These are phyloP conservation scores for Cossypha caffra DNA, from an alignment of 2,797 vertebrate species.

Conservation along the genomic window DNA sequence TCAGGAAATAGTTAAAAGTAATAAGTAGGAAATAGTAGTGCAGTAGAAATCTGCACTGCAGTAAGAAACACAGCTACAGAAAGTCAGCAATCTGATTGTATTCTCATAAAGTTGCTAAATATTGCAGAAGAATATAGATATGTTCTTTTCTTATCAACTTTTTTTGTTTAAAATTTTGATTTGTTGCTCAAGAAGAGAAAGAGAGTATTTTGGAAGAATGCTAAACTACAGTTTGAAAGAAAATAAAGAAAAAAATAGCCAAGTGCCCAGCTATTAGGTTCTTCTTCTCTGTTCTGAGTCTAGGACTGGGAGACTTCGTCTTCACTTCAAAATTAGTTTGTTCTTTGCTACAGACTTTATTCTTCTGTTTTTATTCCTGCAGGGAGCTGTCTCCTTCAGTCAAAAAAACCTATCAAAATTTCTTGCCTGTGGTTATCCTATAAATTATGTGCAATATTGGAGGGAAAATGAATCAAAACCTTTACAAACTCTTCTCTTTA, in stretches of 20 bases:
- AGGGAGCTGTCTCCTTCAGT: neutral
- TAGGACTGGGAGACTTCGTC: neutral
- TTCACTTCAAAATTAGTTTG: neutral
- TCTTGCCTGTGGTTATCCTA: neutral
- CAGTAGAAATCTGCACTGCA: neutral
- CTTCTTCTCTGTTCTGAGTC: neutral
- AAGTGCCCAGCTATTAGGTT: neutral
- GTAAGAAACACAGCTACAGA: neutral
- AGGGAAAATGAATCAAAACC: constrained; percentile 5
- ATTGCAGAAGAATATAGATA: neutral
- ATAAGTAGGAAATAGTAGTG: constrained; percentile 30
- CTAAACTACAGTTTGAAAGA: neutral
- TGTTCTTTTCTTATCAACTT: neutral
- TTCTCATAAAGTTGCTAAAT: neutral
- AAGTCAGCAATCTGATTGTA: neutral
- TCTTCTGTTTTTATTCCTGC: neutral
- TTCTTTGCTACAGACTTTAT: neutral
- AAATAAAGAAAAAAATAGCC: neutral
- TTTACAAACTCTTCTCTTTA: neutral
- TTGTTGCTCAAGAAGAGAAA: neutral
- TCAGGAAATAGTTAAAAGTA: constrained; percentile 49
- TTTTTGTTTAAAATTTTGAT: neutral
- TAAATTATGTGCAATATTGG: neutral
- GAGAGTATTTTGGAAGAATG: neutral
- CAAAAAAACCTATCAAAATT: neutral